Evolutionary conservation across 2,113 vertebrate species (phyloP), one percentile per base, ranked within the genome.

Genomic region (Pampusana beccarii): DNA sequence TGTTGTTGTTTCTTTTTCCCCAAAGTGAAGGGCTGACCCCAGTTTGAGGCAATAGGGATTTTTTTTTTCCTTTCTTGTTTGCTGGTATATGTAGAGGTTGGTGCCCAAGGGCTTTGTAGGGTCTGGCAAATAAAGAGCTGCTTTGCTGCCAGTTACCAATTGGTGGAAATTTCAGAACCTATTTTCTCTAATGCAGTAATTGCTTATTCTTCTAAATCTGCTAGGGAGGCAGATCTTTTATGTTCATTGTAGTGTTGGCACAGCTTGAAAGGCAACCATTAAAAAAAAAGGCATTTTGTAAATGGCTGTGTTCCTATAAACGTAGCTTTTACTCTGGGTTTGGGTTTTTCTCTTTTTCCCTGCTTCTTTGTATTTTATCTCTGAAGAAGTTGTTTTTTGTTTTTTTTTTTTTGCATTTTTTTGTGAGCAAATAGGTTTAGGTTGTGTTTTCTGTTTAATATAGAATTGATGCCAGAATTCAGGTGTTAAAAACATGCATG

Each of bases 101-200:
- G 33, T 67, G 86, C 86, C 11, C 58, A 87, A 91, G 51, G 60
- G n/a, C 72, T 80, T 86, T 93, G 87, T 91, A 51, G 44, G 48
- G 40, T 83, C 94, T 95, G 93, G 95, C 89, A 93, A 56, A 79
- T 80, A 61, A 73, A 46, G 72, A 88, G 64, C 80, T 72, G 36
- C 51, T 84, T 75, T 93, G 44, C 79, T 96, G 94, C 91, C 93
- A 96, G 4, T 85, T 96, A 93, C 75, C 87, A 95, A 88, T 88
- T 92, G 86, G 89, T 95, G 83, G 86, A 93, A 93, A 92, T 90
- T 90, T 95, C 92, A 92, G 64, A 92, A 81, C 85, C 73, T 80
- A 61, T 93, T 96, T 97, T 92, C 93, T 88, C 86, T 96, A 94
- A 95, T 93, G 92, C 75, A 72, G 62, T 97, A 97, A 96, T 97